Base-by-base conservation (phyloP, 1,140 invertebrate species). In the Heliothis virescens region DNA sequence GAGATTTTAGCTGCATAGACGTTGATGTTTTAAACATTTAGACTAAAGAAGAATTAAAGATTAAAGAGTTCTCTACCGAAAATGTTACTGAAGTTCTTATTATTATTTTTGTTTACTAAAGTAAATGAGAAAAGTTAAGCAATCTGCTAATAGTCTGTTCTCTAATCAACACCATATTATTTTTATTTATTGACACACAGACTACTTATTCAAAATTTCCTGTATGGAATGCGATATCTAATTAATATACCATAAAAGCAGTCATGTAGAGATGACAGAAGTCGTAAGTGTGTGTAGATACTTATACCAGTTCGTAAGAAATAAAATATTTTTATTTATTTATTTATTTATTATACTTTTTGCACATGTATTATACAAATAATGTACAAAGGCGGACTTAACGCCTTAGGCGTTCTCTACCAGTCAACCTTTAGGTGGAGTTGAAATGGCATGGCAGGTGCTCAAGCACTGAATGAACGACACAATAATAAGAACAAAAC, bases 141-240 rank as follows among this genome's bases (percentile, higher is more conserved):
- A 57, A 57, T 57, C 55, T 57, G 57, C 57, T 34, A 29, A 41
- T 72, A 7, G 26, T 15, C 34, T 55, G 18, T 29, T 2, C 4
- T 72, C 41, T 72, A 72, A 72, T 72, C 69, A 72, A 72, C 69
- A 72, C 69, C 48, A 41, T 26, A 72, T 41, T 21, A 57, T 57
- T 41, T 41, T 41, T 41, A 41, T 41, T 9, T 41, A 41, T 41
- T 41, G 7, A 41, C 5, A 57, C 26, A 15, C n/a, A n/a, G 52
- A 0, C n/a, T n/a, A n/a, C n/a, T n/a, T 13, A 57, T 72, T 57
- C 15, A 67, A 50, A 67, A 72, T 18, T 29, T 13, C 52, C 10
- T 18, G 4, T 57, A 18, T 72, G 69, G 52, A 57, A 72, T 72
- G 26, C 57, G 52, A 57, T 72, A 72, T 53, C 26, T 72, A 57